Conservation (phyloP, 2,888 invertebrate species). For the Aspidiotus destructor region DNA sequence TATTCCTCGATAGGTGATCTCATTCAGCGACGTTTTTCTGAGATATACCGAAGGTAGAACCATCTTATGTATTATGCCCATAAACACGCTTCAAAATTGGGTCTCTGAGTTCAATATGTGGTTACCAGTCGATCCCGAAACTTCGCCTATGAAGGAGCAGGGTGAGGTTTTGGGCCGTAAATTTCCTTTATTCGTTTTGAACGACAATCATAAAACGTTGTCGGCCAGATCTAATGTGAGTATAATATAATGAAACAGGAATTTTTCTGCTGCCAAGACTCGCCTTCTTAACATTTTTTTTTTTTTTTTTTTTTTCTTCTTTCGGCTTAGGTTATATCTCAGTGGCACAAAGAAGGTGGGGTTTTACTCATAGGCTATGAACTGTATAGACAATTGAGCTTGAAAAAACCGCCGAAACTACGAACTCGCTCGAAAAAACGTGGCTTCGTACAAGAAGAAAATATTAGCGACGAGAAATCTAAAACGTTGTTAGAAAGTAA, state of each 20-base stretch:
- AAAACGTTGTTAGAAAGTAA: conserved; percentile 66
- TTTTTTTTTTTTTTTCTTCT: no score
- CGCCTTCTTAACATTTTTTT: background rate
- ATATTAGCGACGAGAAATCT: conserved; percentile 49
- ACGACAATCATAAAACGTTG: conserved; percentile 88
- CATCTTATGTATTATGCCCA: conserved; percentile 93
- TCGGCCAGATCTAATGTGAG: conserved; percentile 72
- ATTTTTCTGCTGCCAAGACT: background rate
- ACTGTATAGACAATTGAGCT: conserved; percentile 78
- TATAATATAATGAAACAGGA: conserved; percentile 43
- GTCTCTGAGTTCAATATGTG: conserved; percentile 95
- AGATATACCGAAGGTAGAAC: conserved; percentile 78
- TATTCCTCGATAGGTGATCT: conserved; percentile 55
- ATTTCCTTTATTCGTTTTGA: conserved; percentile 80
- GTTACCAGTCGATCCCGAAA: conserved; percentile 64
- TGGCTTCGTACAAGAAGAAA: conserved; percentile 45
- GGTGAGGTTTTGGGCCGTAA: conserved; percentile 65
- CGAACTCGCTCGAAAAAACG: conserved; percentile 51
- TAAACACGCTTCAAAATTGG: conserved; percentile 89
- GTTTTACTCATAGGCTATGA: conserved; percentile 96
- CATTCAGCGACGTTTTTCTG: conserved; percentile 92
- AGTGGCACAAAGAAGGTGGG: conserved; percentile 82
- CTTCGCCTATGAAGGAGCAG: conserved; percentile 49
- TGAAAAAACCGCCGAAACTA: conserved; percentile 60
- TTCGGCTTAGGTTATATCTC: conserved; percentile 44